phyloP scores from a whole-genome alignment of 2,797 vertebrate genomes.

The Chrysocyon brachyurus region DNA sequence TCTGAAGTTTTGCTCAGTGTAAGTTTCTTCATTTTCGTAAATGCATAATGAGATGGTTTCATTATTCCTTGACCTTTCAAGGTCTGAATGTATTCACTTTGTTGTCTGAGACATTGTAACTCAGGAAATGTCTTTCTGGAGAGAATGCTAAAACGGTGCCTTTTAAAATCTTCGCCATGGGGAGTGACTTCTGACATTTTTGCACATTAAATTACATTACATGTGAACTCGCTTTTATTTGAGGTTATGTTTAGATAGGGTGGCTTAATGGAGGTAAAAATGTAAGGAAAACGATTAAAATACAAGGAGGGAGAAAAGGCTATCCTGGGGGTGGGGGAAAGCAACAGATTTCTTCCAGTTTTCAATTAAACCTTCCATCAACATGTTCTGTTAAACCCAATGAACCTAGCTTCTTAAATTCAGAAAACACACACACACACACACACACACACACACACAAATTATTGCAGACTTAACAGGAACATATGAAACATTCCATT shows the following conservation, averaged over 20 bases:
- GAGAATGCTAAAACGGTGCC: neutral
- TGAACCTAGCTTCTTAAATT: neutral
- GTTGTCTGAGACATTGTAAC: neutral
- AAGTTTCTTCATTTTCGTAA: neutral
- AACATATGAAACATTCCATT: neutral
- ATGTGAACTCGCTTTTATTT: conserved; percentile 36
- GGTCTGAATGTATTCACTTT: neutral
- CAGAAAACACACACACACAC: too few relatives aligned
- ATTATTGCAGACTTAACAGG: neutral
- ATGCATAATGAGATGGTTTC: neutral
- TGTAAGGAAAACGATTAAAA: neutral
- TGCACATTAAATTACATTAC: conserved; percentile 1
- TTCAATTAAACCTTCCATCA: neutral
- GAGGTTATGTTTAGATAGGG: neutral
- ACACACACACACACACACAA: too few relatives aligned
- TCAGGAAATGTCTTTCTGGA: conserved; percentile 8
- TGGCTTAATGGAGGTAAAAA: neutral
- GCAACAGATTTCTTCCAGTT: neutral
- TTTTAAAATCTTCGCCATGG: neutral
- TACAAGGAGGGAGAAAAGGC: neutral
- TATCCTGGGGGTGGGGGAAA: rapidly evolving
- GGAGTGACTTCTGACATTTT: conserved; percentile 40
- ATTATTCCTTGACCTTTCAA: neutral
- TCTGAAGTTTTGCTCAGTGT: rapidly evolving
- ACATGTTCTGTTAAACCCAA: neutral